These are phyloP conservation scores for Apus apus DNA, from an alignment of 2,113 vertebrate genomes.

Conservation along the genomic window DNA sequence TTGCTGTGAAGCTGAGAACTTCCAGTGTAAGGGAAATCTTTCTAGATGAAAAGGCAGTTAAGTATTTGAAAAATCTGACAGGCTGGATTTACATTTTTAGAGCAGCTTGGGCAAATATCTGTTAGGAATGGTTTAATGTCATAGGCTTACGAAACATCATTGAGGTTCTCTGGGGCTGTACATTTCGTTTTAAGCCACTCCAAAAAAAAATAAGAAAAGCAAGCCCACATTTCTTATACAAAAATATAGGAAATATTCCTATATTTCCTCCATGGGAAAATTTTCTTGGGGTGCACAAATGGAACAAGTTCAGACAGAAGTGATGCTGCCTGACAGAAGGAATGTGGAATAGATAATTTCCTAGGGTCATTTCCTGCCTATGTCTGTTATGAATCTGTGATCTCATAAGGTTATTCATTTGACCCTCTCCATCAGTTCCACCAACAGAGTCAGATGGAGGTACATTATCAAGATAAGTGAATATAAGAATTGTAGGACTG, in stretches of 20 bases:
- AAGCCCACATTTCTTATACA: neutral
- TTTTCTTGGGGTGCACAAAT: neutral
- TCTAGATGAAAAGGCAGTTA: neutral
- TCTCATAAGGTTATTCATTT: neutral
- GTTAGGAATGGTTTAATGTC: neutral
- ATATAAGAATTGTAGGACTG: neutral
- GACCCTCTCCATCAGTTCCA: neutral
- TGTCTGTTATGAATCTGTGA: neutral
- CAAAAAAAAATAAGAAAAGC: neutral
- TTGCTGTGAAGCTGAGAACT: neutral
- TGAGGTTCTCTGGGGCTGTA: neutral
- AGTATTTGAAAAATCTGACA: neutral
- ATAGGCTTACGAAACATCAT: neutral
- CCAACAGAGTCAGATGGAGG: neutral
- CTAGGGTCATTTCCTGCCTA: neutral
- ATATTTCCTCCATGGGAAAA: neutral
- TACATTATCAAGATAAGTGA: neutral
- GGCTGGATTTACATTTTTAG: neutral
- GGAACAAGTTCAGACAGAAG: neutral
- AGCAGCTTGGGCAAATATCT: neutral
- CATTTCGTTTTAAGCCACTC: neutral
- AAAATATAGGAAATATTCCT: too few relatives aligned
- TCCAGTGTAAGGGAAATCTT: neutral
- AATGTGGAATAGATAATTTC: neutral
- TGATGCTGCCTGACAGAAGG: neutral